Evolutionary conservation across 2,797 vertebrate species (phyloP).

Genomic region (Aselliscus stoliczkanus): DNA sequence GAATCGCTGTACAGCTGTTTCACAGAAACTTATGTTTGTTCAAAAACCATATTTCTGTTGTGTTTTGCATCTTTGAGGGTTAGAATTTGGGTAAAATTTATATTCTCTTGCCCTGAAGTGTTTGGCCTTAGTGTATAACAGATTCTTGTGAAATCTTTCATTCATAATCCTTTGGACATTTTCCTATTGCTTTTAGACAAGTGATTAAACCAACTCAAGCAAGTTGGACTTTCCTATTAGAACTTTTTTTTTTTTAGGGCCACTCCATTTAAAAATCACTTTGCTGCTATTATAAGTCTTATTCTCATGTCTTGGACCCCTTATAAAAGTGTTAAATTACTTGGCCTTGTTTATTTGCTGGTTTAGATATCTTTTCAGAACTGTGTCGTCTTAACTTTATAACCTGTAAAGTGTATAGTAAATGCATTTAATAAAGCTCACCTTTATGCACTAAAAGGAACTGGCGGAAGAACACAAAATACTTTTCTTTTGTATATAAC

Average conservation of each 20-base stretch:
- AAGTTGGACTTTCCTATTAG: background rate
- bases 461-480: background rate
- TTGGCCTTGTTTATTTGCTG: background rate
- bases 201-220: background rate
- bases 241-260: background rate
- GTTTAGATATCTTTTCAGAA: background rate
- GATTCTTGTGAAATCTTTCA: background rate
- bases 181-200: conserved; percentile 33
- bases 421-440: background rate
- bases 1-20: background rate
- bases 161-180: conserved; percentile 18
- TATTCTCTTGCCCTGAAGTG: background rate
- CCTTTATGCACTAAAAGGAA: background rate
- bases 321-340: background rate
- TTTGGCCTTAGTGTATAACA: background rate
- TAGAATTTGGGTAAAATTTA: background rate
- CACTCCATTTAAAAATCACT: background rate
- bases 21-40: background rate
- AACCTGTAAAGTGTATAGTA: background rate
- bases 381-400: background rate
- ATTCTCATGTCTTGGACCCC: background rate
- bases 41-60: background rate
- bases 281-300: background rate
- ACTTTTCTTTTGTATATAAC: background rate
- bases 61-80: conserved; percentile 32